Evolutionary conservation across 2,888 invertebrate species (phyloP).

Genomic region (Eristalis tenax): DNA sequence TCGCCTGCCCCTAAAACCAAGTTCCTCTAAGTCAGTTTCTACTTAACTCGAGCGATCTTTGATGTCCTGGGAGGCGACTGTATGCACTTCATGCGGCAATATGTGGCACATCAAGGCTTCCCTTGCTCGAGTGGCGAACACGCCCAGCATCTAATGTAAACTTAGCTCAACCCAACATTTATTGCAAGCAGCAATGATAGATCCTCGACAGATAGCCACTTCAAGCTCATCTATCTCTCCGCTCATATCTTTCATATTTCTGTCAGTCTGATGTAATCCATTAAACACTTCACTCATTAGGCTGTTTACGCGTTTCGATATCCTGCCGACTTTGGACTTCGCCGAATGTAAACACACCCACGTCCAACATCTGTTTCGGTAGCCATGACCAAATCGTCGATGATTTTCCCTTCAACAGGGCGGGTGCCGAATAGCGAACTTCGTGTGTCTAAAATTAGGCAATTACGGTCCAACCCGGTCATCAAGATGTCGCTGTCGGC

Average conservation of each 20-base stretch:
- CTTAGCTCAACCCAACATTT: neutral
- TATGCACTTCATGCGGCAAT: no score
- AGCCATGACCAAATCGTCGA: conserved; percentile 25
- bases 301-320: conserved; percentile 33
- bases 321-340: conserved; percentile 24
- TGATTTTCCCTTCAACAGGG: conserved; percentile 19
- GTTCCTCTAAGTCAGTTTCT: no score
- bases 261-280: conserved; percentile 46
- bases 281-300: conserved; percentile 47
- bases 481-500: conserved; percentile 32
- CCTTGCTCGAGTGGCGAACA: neutral
- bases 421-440: neutral
- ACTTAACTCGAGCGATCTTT: no score
- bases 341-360: conserved; percentile 28
- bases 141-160: neutral
- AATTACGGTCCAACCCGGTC: conserved; percentile 48
- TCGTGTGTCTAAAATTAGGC: conserved; percentile 58
- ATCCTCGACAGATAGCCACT: conserved; percentile 40
- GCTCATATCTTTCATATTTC: conserved; percentile 42
- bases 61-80: no score
- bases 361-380: conserved; percentile 33
- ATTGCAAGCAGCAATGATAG: conserved; percentile 11
- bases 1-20: no score
- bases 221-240: conserved; percentile 41
- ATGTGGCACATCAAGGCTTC: neutral